phyloP scores from a whole-genome alignment of 2,888 invertebrate species.

The Epiperipatus broadwayi region DNA sequence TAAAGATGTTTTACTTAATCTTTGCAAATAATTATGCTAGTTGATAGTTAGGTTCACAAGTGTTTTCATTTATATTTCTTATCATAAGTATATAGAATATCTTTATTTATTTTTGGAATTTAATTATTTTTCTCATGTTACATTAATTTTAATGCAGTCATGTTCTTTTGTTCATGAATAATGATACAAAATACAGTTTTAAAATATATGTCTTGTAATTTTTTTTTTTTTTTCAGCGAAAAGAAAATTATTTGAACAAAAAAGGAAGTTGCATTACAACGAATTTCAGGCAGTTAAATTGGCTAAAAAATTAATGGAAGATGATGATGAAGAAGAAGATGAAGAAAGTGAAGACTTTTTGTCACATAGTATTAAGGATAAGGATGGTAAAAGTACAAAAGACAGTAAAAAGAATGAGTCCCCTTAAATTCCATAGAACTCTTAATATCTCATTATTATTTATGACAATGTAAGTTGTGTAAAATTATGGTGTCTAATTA shows the following conservation, averaged over 20 bases:
- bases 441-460: too few relatives aligned
- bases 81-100: too few relatives aligned
- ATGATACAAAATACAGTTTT: too few relatives aligned
- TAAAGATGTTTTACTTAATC: too few relatives aligned
- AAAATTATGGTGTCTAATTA: too few relatives aligned
- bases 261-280: conserved; percentile 90
- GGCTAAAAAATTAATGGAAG: conserved; percentile 69
- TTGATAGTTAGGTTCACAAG: too few relatives aligned
- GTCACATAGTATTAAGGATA: conserved; percentile 3
- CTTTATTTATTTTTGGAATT: background rate
- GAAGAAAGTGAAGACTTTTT: conserved; percentile 37
- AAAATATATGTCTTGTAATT: background rate
- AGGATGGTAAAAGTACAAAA: background rate
- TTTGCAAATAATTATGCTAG: too few relatives aligned
- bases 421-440: too few relatives aligned
- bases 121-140: background rate
- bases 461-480: too few relatives aligned
- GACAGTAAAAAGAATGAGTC: background rate
- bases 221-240: conserved; percentile 34
- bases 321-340: conserved; percentile 67
- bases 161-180: too few relatives aligned
- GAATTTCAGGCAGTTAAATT: conserved; percentile 86
- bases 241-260: conserved; percentile 64
- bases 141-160: too few relatives aligned
- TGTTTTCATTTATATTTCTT: too few relatives aligned